Evolutionary conservation across 1,140 invertebrate genomes (phyloP), one percentile per base, ranked within the genome.

Genomic region (Drosophila obscura): DNA sequence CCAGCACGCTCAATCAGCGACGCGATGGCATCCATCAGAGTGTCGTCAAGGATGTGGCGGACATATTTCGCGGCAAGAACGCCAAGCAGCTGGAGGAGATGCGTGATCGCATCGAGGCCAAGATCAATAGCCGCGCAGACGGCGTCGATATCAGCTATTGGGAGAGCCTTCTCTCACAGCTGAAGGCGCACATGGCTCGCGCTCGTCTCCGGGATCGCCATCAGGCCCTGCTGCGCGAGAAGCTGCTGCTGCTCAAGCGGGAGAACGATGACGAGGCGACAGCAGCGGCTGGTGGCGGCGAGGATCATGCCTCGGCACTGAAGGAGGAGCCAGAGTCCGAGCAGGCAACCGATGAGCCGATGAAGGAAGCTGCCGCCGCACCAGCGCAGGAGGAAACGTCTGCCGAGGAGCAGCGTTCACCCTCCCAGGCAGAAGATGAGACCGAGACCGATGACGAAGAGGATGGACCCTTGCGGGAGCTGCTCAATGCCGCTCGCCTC

Each of bases 91-190:
- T 99, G 58, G 94, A 96, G 73, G 94, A 95, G 46, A 92, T 99
- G 64, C 96, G 99, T 89, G 92, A 93, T 13, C 95, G 97, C 91
- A 99, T 99, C 77, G 96, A 98, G 92, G 93, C 93, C 7, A 99
- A 99, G 93, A 96, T 99, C 35, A 94, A 93, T 73, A 94, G 95
- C 0, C 95, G 96, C 56, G 94, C 95, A 46, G 97, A 98, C 91
- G 98, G 98, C 39, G 95, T 99, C 45, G 98, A 99, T 93, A 96
- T 99, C 68, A 97, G 96, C 51, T 99, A 99, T 92, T 99, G 98
- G 98, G 98, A 99, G 93, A 97, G 96, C 49, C 92, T 99, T 48
- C 93, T 99, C 7, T 97, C 96, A 43, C 96, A 99, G 92, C 93
- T 99, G 3, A 98, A 97, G 94, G 98, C 98, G 5, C 97, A 99